Conservation (phyloP, 2,113 vertebrate species). For the Atractosteus spatula region DNA sequence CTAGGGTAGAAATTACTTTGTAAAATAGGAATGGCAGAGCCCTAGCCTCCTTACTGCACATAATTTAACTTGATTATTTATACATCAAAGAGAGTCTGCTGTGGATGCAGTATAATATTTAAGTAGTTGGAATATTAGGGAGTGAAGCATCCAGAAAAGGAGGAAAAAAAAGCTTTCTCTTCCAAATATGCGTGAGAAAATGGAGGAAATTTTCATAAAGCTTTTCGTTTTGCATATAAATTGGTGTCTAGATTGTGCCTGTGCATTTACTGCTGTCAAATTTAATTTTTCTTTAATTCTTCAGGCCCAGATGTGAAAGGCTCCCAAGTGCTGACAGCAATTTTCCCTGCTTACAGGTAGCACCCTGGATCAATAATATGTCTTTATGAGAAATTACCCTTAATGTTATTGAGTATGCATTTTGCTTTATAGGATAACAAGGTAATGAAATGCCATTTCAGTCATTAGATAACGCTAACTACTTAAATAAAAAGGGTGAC, state of each 20-base stretch:
- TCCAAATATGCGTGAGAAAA: conserved; percentile 79
- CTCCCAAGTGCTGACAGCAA: conserved; percentile 81
- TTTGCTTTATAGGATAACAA: conserved; percentile 87
- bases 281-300: conserved; percentile 99
- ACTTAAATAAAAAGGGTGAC: conserved; percentile 72
- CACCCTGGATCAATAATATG: conserved; percentile 90
- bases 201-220: conserved; percentile 83
- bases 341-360: conserved; percentile 91
- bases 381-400: conserved; percentile 95
- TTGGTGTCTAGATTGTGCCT: conserved; percentile 79
- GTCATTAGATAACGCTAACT: conserved; percentile 83
- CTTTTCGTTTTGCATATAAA: conserved; percentile 97
- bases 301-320: conserved; percentile 84
- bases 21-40: conserved; percentile 91
- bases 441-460: conserved; percentile 97
- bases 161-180: conserved; percentile 54
- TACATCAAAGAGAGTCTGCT: conserved; percentile 94
- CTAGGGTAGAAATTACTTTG: conserved; percentile 98
- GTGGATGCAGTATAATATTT: conserved; percentile 85
- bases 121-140: conserved; percentile 76
- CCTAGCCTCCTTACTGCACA: conserved; percentile 78
- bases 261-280: conserved; percentile 98
- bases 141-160: conserved; percentile 66
- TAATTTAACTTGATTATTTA: conserved; percentile 99
- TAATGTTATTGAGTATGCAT: conserved; percentile 96